phyloP scores from a whole-genome alignment of 2,113 vertebrate species.

The Gallinago jamesoni region DNA sequence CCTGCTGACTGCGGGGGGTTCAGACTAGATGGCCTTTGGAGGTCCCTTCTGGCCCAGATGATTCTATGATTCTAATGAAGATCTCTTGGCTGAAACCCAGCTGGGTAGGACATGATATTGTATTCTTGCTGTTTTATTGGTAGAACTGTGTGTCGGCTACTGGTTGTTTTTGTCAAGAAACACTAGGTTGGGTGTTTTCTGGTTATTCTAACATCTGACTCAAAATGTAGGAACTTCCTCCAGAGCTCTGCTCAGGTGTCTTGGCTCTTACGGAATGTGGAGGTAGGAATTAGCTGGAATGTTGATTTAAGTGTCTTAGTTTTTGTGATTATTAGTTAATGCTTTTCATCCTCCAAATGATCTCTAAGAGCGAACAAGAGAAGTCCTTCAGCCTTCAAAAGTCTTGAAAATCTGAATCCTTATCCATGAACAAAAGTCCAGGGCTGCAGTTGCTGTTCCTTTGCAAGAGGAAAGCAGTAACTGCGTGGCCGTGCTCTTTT shows the following conservation, averaged over 20 bases:
- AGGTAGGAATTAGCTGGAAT: not conserved
- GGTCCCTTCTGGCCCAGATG: too few species aligned
- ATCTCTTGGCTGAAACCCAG: not conserved
- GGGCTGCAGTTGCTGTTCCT: not conserved
- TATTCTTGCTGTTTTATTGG: not conserved
- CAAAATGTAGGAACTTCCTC: not conserved
- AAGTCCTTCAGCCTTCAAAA: not conserved
- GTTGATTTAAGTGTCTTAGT: not conserved
- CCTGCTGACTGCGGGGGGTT: too few species aligned
- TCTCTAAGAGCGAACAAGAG: not conserved
- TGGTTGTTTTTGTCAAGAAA: not conserved
- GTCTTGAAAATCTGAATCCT: not conserved
- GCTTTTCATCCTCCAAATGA: not conserved
- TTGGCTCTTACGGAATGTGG: not conserved
- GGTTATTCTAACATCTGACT: not conserved
- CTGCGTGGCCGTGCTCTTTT: not conserved
- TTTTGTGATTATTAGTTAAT: not conserved
- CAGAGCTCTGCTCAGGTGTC: not conserved
- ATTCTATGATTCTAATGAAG: not conserved
- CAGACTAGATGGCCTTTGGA: too few species aligned
- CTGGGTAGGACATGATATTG: not conserved
- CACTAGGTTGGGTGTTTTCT: not conserved
- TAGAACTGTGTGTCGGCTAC: not conserved
- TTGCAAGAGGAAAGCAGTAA: not conserved
- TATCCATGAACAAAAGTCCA: not conserved